These are phyloP conservation scores for Cariama cristata DNA, from an alignment of 2,113 vertebrate species.

Conservation along the genomic window DNA sequence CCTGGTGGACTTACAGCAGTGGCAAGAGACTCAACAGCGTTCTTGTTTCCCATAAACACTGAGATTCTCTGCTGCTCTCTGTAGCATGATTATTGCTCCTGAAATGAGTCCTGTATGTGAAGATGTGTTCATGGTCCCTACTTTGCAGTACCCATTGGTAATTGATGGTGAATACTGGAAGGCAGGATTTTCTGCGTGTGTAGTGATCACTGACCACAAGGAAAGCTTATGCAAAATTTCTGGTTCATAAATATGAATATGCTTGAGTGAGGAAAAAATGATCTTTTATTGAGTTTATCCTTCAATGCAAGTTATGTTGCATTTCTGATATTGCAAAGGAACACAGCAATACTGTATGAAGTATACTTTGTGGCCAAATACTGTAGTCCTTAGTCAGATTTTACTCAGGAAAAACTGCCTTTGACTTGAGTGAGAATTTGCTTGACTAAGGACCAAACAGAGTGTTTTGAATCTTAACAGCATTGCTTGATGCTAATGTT, in stretches of 20 bases:
- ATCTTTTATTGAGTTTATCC: background rate
- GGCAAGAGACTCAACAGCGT: background rate
- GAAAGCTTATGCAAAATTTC: background rate
- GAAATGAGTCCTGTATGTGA: background rate
- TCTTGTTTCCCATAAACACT: background rate
- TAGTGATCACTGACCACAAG: background rate
- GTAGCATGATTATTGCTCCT: background rate
- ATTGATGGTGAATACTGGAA: background rate
- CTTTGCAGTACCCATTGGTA: background rate
- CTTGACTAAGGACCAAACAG: background rate
- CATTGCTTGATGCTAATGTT: background rate
- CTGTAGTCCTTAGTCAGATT: background rate
- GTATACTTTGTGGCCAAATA: background rate
- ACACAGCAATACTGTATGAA: background rate
- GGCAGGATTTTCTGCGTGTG: background rate
- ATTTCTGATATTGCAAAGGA: background rate
- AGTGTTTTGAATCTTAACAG: background rate
- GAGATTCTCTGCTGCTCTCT: background rate
- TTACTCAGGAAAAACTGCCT: constrained; percentile 46
- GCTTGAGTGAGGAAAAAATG: background rate
- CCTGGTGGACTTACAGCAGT: background rate
- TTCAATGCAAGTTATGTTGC: background rate
- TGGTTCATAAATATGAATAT: background rate
- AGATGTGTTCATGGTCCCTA: background rate
- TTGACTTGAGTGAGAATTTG: constrained; percentile 9